Percentiles rank a stretch among this genome's conserved stretches.
These are phyloP conservation scores for Limanda limanda DNA, from an alignment of 2,113 vertebrate species.

Conservation along the genomic window DNA sequence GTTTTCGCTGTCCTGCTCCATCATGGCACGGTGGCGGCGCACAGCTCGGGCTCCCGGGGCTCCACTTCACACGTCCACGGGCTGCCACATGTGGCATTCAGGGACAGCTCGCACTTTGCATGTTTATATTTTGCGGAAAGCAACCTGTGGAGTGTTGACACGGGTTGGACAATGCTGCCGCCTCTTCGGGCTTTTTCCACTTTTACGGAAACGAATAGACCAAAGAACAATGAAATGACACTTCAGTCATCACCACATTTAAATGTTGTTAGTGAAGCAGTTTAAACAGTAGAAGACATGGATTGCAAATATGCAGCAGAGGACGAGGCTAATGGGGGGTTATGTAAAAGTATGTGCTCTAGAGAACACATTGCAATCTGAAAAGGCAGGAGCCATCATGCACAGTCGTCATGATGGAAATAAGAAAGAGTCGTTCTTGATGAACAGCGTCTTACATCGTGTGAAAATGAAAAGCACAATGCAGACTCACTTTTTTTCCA, in stretches of 20 bases:
- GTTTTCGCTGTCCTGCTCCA: constrained; percentile 61
- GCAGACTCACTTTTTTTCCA: not conserved
- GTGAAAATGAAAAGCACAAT: constrained; percentile 5
- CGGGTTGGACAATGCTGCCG: not conserved
- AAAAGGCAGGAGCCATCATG: constrained; percentile 10
- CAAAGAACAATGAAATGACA: not conserved
- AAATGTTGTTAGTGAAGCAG: not conserved
- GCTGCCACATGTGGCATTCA: constrained; percentile 33
- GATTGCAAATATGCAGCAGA: not conserved
- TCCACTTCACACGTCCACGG: not conserved
- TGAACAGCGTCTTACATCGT: not conserved
- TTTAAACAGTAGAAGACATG: not conserved
- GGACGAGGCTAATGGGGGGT: not conserved
- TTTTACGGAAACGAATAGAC: not conserved
- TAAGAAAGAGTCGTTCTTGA: not conserved
- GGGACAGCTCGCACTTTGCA: not conserved
- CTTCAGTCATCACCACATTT: not conserved
- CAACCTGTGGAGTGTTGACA: constrained; percentile 57
- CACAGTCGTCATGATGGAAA: not conserved
- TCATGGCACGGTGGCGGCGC: constrained; percentile 25
- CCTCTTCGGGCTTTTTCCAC: not conserved
- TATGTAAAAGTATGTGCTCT: not conserved
- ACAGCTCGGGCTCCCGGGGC: not conserved
- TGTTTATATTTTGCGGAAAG: constrained; percentile 12
- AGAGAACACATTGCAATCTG: not conserved